Evolutionary conservation across 2,113 vertebrate species (phyloP).

Genomic region (Euleptes europaea): DNA sequence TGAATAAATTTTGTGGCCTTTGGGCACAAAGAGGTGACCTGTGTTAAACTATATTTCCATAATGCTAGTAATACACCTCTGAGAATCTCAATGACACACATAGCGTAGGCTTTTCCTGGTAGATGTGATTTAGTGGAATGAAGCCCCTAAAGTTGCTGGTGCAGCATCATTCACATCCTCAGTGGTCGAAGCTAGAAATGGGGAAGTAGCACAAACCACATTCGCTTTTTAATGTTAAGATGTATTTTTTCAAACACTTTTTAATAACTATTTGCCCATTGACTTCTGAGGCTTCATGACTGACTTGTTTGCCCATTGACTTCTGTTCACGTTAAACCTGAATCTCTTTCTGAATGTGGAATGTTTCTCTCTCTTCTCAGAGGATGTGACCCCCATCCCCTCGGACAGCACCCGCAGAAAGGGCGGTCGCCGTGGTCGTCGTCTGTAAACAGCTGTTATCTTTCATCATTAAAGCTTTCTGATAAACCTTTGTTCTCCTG

Average conservation of each 20-base stretch:
- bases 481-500: slow-evolving; percentile 29
- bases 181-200: background rate
- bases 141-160: background rate
- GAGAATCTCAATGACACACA: no score
- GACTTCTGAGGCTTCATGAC: background rate
- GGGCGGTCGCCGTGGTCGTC: slow-evolving; percentile 95
- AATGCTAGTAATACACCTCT: background rate
- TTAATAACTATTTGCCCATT: no score
- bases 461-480: slow-evolving; percentile 84
- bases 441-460: slow-evolving; percentile 83
- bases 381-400: slow-evolving; percentile 98
- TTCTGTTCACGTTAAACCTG: background rate
- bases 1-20: background rate
- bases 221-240: background rate
- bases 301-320: background rate
- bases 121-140: background rate
- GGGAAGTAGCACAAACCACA: background rate
- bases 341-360: background rate
- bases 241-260: background rate
- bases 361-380: slow-evolving; percentile 68
- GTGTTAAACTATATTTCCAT: background rate
- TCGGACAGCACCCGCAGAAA: slow-evolving; percentile 98
- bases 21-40: background rate
- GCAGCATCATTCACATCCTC: background rate
- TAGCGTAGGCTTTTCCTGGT: background rate